Conservation (phyloP, 2,113 vertebrate genomes). For the Phocoena sinus region DNA sequence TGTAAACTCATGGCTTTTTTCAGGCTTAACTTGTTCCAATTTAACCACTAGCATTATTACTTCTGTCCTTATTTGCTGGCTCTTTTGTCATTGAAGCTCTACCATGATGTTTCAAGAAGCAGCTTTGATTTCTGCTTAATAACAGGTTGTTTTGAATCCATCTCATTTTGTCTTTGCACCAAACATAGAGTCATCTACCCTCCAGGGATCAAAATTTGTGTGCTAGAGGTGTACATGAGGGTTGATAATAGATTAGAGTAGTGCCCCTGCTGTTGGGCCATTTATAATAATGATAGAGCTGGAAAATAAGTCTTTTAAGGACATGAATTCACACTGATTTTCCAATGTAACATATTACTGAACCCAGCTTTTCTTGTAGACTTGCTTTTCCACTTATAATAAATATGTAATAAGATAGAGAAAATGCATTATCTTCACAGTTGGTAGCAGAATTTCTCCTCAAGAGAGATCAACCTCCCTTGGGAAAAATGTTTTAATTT, state of each 20-base stretch:
- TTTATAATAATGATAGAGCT: constrained; percentile 37
- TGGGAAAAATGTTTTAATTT: not conserved
- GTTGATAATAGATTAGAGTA: constrained; percentile 24
- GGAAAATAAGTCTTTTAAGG: constrained; percentile 37
- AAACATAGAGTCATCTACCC: not conserved
- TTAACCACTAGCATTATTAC: not conserved
- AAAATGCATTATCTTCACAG: constrained; percentile 50
- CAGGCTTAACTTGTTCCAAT: not conserved
- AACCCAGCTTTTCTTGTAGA: not conserved
- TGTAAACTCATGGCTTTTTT: not conserved
- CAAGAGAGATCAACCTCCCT: not conserved
- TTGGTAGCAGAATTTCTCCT: not conserved
- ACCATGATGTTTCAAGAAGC: not conserved
- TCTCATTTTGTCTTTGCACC: not conserved
- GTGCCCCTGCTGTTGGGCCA: not conserved
- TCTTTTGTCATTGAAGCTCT: not conserved
- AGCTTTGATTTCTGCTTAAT: constrained; percentile 4
- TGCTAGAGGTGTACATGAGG: not conserved
- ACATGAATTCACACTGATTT: constrained; percentile 36
- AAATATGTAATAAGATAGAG: constrained; percentile 32
- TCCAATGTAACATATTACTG: constrained; percentile 17
- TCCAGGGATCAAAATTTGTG: constrained; percentile 8
- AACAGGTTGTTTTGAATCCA: not conserved
- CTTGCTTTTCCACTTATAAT: constrained; percentile 3
- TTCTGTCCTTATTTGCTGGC: not conserved